Base-by-base conservation (phyloP, 30 jellyfish, hydroid and myxozoan species). In the Catostylus mosaicus region DNA sequence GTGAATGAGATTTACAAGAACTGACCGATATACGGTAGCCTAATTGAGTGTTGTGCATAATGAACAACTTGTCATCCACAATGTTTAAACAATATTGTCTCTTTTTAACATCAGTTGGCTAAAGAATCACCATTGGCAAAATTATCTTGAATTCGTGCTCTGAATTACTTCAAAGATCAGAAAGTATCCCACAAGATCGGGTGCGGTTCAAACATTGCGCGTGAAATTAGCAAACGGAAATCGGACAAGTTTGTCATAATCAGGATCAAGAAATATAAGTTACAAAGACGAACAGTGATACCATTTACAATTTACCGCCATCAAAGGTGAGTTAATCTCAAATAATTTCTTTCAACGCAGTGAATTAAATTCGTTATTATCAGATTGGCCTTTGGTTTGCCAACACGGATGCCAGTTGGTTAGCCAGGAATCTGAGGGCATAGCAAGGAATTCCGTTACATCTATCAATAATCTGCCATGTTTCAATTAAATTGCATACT, bases 391-490 rank as follows among this genome's bases (percentile, higher is more conserved):
- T 67, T n/a, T 65, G 90, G 90, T 80, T 45, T 23, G 38, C 90
- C 90, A 80, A 84, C 16, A 61, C 87, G 95, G 95, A 85, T 65
- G 60, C 62, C 88, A 88, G 32, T 37, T 24, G 69, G 48, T 62
- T 60, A 62, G 76, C 86, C 88, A 51, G 24, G 86, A 59, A 82
- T 69, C 67, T 61, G 66, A 37, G 73, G 77, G 40, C 18, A 67
- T 31, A 29, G 78, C 0, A 10, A 67, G 85, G 72, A 69, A 69
- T 69, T 82, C 85, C 75, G 85, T 77, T 77, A 56, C 77, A 48
- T 47, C 43, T 30, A 72, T 48, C 70, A 47, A 33, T 67, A 19
- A 31, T 67, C 26, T 33, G 57, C 16, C 56, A 43, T 43, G 56
- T 43, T 43, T 43, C 56, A 43, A 43, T 6, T 43, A 6, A 43